phyloP scores from a whole-genome alignment of 2,888 invertebrate genomes.

The Julus scandinavius region DNA sequence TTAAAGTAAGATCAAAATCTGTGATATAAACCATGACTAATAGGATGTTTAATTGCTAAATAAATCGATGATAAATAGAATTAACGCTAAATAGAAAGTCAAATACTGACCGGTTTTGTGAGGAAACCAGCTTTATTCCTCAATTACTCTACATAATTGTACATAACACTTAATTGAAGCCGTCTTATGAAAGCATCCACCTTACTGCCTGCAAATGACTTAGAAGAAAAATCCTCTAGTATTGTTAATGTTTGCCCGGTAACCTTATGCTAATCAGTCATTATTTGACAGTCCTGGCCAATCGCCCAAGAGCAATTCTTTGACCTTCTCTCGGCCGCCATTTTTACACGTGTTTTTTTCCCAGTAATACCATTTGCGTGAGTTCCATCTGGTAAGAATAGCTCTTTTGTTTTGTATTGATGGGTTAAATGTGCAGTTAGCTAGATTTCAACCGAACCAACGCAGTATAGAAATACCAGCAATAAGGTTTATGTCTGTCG shows the following conservation, averaged over 20 bases:
- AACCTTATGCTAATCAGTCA: conserved; percentile 21
- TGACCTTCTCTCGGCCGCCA: conserved; percentile 17
- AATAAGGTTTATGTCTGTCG: conserved; percentile 27
- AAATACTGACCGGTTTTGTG: too few relatives aligned
- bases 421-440: not conserved
- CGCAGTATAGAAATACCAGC: not conserved
- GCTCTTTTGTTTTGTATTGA: conserved; percentile 19
- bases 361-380: not conserved
- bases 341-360: not conserved
- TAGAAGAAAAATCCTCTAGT: too few relatives aligned
- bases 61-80: too few relatives aligned
- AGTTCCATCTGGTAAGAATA: not conserved
- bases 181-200: too few relatives aligned
- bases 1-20: too few relatives aligned
- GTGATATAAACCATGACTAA: too few relatives aligned
- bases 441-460: not conserved
- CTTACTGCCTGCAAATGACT: too few relatives aligned
- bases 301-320: conserved; percentile 34
- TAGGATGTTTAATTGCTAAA: too few relatives aligned
- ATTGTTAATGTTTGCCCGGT: not conserved
- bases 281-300: conserved; percentile 15
- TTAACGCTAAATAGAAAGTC: too few relatives aligned
- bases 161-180: too few relatives aligned
- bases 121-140: too few relatives aligned
- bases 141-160: too few relatives aligned